Evolutionary conservation across 1,140 invertebrate genomes (phyloP).

Genomic region (Sitophilus oryzae): DNA sequence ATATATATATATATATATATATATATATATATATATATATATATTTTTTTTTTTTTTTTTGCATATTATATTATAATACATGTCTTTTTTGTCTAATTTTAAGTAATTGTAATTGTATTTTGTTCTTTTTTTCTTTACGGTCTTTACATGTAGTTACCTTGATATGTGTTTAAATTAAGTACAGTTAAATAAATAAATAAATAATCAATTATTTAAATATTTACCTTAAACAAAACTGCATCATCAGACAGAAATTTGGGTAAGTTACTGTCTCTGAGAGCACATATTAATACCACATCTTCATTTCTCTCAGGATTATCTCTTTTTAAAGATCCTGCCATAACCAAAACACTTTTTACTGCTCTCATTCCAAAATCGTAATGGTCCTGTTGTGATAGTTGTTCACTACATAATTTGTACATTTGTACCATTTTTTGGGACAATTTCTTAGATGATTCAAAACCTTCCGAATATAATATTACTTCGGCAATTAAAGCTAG

Average conservation of each 20-base stretch:
- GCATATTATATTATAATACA: too few relatives aligned
- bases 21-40: too few relatives aligned
- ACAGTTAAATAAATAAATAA: too few relatives aligned
- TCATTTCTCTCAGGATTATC: constrained; percentile 76
- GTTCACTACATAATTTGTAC: constrained; percentile 88
- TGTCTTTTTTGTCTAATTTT: too few relatives aligned
- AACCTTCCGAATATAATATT: constrained; percentile 86
- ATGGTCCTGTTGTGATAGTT: constrained; percentile 87
- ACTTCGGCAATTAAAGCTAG: constrained; percentile 84
- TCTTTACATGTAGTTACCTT: too few relatives aligned
- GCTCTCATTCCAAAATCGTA: constrained; percentile 90
- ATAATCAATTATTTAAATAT: not conserved
- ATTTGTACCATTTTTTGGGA: constrained; percentile 87
- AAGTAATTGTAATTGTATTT: too few relatives aligned
- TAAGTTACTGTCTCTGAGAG: constrained; percentile 84
- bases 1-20: too few relatives aligned
- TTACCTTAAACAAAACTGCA: constrained; percentile 64
- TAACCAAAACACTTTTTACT: constrained; percentile 66
- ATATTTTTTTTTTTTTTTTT: too few relatives aligned
- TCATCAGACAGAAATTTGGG: constrained; percentile 88
- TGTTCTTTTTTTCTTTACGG: too few relatives aligned
- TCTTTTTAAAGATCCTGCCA: constrained; percentile 83
- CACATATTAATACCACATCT: constrained; percentile 72
- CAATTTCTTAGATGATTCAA: constrained; percentile 77
- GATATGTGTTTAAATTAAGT: too few relatives aligned